Percentiles rank a stretch among this genome's conserved stretches.
These are phyloP conservation scores for Myotis findleyi DNA, from an alignment of 2,797 vertebrate genomes.

Conservation along the genomic window DNA sequence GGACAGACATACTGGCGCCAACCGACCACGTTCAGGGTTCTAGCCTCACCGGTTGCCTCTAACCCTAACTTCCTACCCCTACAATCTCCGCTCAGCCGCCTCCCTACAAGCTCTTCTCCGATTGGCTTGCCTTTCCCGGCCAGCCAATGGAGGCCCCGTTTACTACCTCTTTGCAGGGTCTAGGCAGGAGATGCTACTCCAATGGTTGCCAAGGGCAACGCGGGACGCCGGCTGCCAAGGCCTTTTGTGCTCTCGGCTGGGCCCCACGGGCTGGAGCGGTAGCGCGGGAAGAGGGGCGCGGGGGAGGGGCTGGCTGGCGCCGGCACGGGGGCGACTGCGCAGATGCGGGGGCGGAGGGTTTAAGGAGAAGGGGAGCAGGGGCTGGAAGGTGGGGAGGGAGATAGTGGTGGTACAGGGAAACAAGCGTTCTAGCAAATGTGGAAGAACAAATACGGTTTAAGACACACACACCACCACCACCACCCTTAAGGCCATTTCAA, in stretches of 20 bases:
- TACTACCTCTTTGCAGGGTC: neutral
- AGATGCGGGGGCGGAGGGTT: neutral
- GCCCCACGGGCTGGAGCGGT: accelerated
- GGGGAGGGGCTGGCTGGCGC: neutral
- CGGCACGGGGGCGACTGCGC: neutral
- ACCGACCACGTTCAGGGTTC: constrained; percentile 69
- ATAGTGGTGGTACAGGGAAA: neutral
- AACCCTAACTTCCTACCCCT: constrained; percentile 40
- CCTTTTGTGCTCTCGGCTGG: neutral
- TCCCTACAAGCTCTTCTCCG: constrained; percentile 39
- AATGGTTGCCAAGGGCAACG: constrained; percentile 79
- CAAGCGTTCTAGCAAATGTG: neutral
- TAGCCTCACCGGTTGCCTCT: constrained; percentile 45
- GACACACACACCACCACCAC: neutral
- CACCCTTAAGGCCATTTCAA: neutral
- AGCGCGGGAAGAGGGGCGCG: constrained; percentile 40
- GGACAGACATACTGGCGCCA: constrained; percentile 89
- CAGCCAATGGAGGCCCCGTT: constrained; percentile 70
- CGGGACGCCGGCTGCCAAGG: constrained; percentile 39
- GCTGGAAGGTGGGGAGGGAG: neutral
- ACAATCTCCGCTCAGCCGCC: neutral
- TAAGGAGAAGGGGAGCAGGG: neutral
- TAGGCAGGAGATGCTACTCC: neutral
- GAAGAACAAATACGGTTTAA: too few relatives aligned
- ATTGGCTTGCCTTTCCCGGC: constrained; percentile 64